Base-by-base conservation (phyloP, 2,888 invertebrate genomes). In the Xestia rhomboidea region DNA sequence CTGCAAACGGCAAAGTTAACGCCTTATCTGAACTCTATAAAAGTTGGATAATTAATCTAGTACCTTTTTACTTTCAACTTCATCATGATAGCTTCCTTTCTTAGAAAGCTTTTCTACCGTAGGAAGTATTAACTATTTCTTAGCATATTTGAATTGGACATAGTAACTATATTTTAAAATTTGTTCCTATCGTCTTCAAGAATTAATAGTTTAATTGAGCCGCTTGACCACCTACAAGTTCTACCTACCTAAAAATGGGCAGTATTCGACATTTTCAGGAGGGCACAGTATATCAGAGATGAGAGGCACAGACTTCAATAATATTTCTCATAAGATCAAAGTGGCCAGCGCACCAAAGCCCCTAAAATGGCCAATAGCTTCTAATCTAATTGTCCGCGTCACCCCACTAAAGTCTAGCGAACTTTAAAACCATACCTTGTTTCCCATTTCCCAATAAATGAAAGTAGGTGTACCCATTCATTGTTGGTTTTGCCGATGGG, bases 11-110 rank as follows among this genome's bases (percentile, higher is more conserved):
- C 62, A 70, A 84, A 83, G 74, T 83, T 81, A 60, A 76, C 68
- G 63, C 73, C 73, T 79, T 84, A 80, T 74, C 73, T 68, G 77
- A 79, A 85, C 78, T 84, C 44, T 82, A 77, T 71, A 82, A 81
- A 88, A 87, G 77, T 88, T 81, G 27, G 18, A 63, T 77, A 87
- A 88, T 83, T 69, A 79, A 81, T 81, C 73, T 66, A 68, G 76
- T 66, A 27, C 10, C 62, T 62, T 67, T 54, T 81, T 68, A 57
- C 18, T 46, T 77, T 74, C 41, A 66, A 62, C 63, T 77, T 73
- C 49, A 76, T 68, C 66, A 72, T 66, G 21, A 27, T 49, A 60
- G 60, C 41, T 70, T 71, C 18, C 77, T 72, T 68, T 41, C 54
- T 69, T 68, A 54, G 15, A 73, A 63, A 30, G 34, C 8, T 44